These are phyloP conservation scores for Gryllus bimaculatus DNA, from an alignment of 1,140 invertebrate genomes.

Conservation along the genomic window DNA sequence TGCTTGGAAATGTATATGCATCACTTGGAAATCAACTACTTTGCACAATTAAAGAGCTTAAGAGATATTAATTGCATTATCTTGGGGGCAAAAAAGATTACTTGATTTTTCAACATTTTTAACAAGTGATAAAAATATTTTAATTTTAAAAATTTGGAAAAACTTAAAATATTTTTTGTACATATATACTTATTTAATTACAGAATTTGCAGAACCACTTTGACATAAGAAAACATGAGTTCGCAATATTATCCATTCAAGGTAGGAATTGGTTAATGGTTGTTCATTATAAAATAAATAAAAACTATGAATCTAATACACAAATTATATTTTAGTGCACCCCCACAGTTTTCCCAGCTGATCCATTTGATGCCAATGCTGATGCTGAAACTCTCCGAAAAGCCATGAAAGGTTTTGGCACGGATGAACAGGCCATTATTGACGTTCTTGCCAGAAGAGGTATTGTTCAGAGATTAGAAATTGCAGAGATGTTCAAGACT, in stretches of 20 bases:
- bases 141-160: too few relatives aligned
- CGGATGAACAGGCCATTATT: slow-evolving; percentile 86
- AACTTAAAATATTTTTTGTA: too few relatives aligned
- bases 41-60: too few relatives aligned
- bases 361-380: slow-evolving; percentile 74
- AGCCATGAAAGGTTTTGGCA: slow-evolving; percentile 91
- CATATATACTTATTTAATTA: too few relatives aligned
- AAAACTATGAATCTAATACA: not conserved
- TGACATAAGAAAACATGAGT: not conserved
- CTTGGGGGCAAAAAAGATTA: too few relatives aligned
- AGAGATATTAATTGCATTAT: too few relatives aligned
- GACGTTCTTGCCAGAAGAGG: slow-evolving; percentile 79
- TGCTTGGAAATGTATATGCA: too few relatives aligned
- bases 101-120: too few relatives aligned
- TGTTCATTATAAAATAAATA: not conserved
- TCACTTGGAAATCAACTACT: too few relatives aligned
- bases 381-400: slow-evolving; percentile 82
- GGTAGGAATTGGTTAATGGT: not conserved
- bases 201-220: too few relatives aligned
- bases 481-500: slow-evolving; percentile 84
- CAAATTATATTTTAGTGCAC: slow-evolving; percentile 53
- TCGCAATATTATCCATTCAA: not conserved
- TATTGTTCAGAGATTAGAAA: slow-evolving; percentile 81
- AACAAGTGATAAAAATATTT: too few relatives aligned
- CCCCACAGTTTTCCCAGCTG: slow-evolving; percentile 73